A percentile compares a stretch with the other conserved stretches of the same genome.
Evolutionary conservation across 1,140 invertebrate species (phyloP).

Genomic region (Tetramorium parvispinum): DNA sequence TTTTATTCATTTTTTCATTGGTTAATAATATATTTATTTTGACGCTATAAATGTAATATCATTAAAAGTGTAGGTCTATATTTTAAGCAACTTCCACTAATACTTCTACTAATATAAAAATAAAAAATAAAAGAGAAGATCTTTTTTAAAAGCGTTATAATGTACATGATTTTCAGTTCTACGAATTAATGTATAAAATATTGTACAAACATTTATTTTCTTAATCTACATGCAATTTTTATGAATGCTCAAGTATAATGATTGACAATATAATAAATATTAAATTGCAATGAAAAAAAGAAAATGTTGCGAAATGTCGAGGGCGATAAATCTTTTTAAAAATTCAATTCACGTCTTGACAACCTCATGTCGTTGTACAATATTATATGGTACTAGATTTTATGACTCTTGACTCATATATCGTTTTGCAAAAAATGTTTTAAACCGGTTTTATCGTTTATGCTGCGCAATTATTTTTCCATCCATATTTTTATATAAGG

Average conservation of each 20-base stretch:
- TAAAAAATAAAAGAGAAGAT: background rate
- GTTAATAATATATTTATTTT: background rate
- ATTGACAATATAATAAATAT: background rate
- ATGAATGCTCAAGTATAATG: background rate
- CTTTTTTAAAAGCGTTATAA: background rate
- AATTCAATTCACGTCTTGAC: constrained; percentile 13
- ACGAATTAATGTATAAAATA: background rate
- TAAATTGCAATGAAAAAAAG: background rate
- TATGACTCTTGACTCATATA: background rate
- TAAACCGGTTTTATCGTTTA: constrained; percentile 11
- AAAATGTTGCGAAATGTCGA: background rate
- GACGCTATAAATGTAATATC: background rate
- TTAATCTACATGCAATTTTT: background rate
- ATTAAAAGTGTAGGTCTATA: background rate
- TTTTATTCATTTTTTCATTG: background rate
- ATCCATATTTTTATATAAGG: background rate
- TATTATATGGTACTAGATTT: background rate
- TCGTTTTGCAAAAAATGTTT: background rate
- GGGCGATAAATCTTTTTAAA: constrained; percentile 16
- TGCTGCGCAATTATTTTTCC: too few species aligned
- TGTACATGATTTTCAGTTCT: background rate
- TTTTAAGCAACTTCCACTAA: background rate
- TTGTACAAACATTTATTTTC: background rate
- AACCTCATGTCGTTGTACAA: background rate
- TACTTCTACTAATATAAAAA: too few species aligned